Evolutionary conservation across 2,888 invertebrate genomes (phyloP).

Genomic region (Cosmorhoe ocellata): DNA sequence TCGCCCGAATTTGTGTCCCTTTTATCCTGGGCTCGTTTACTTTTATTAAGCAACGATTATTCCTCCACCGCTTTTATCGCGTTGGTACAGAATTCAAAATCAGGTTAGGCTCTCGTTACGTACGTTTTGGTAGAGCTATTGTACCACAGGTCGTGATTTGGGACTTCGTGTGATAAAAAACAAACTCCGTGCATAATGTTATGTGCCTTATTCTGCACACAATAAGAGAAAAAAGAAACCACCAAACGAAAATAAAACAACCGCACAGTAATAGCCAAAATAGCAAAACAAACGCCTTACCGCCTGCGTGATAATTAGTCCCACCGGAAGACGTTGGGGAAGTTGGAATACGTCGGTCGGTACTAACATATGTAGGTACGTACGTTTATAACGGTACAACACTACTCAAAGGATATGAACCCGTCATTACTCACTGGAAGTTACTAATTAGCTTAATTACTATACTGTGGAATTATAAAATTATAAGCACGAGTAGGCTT

Average conservation of each 20-base stretch:
- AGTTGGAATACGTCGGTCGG: too few relatives aligned
- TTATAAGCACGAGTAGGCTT: too few relatives aligned
- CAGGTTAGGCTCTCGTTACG: not conserved
- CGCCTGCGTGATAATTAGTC: slow-evolving; percentile 18
- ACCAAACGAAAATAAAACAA: too few relatives aligned
- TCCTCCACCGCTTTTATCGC: slow-evolving; percentile 4
- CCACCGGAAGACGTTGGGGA: slow-evolving; percentile 17
- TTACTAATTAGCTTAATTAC: slow-evolving; percentile 19
- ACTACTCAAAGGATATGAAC: slow-evolving; percentile 11
- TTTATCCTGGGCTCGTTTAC: slow-evolving; percentile 28
- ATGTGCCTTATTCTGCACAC: too few relatives aligned
- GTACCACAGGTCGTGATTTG: too few relatives aligned
- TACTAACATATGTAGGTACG: not conserved
- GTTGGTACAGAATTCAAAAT: slow-evolving; percentile 2
- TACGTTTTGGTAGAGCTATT: too few relatives aligned
- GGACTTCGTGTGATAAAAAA: too few relatives aligned
- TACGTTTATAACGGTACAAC: slow-evolving; percentile 18
- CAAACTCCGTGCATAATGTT: too few relatives aligned
- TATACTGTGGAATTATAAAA: too few relatives aligned
- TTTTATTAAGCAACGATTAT: slow-evolving; percentile 29
- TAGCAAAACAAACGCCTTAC: not conserved
- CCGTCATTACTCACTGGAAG: slow-evolving; percentile 20
- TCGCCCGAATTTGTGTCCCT: slow-evolving; percentile 21
- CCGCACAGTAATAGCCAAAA: too few relatives aligned
- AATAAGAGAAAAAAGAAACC: too few relatives aligned